These are phyloP conservation scores for Tangachromis dhanisi DNA, from an alignment of 2,113 vertebrate genomes.

Conservation along the genomic window DNA sequence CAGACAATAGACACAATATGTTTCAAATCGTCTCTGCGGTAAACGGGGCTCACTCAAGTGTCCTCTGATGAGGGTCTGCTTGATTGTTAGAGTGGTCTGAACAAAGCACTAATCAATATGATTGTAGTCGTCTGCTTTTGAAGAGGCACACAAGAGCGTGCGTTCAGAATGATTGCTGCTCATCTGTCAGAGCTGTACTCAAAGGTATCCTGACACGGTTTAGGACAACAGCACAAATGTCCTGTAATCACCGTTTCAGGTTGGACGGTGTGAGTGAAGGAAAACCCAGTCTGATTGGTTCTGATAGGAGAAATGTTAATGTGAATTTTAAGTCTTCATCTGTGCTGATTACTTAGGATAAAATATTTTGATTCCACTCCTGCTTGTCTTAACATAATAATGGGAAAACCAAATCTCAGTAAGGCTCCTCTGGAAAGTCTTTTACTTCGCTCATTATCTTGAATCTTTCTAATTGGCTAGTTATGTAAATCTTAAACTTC, in stretches of 20 bases:
- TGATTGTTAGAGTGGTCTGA: constrained; percentile 65
- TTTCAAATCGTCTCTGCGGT: constrained; percentile 25
- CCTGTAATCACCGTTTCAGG: constrained; percentile 34
- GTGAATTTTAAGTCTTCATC: neutral
- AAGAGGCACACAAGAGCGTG: constrained; percentile 46
- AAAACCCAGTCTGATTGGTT: constrained; percentile 9
- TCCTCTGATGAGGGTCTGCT: constrained; percentile 41
- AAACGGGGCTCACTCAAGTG: constrained; percentile 28
- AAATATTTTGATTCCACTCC: constrained; percentile 1
- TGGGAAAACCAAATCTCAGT: neutral
- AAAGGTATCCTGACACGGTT: constrained; percentile 32
- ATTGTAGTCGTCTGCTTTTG: constrained; percentile 58
- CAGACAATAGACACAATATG: constrained; percentile 10
- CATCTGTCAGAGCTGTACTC: constrained; percentile 23
- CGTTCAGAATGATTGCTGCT: constrained; percentile 54
- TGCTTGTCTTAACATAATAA: neutral
- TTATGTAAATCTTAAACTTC: neutral
- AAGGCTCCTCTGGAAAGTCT: neutral
- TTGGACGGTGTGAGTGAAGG: neutral
- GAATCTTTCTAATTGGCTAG: neutral
- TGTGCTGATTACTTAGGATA: neutral
- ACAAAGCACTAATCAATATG: constrained; percentile 60
- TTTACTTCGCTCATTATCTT: neutral
- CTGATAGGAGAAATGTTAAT: neutral
- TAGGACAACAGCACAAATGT: constrained; percentile 14